These are phyloP conservation scores for Phylloscopus trochilus DNA, from an alignment of 2,113 vertebrate genomes.

Conservation along the genomic window DNA sequence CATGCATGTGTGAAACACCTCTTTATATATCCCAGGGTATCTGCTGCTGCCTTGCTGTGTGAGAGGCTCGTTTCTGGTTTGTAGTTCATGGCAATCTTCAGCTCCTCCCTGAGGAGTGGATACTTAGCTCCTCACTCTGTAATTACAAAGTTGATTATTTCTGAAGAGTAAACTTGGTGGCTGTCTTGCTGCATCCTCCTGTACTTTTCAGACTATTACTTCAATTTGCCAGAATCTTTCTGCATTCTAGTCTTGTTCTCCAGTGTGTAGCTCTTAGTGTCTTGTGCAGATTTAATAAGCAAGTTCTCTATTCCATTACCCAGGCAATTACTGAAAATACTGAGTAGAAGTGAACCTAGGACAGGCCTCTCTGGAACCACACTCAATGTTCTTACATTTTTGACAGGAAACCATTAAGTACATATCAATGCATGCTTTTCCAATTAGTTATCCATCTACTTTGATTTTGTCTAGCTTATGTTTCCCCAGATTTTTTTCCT, in stretches of 20 bases:
- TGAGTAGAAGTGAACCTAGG: constrained; percentile 22
- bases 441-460: constrained; percentile 18
- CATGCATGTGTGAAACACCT: neutral
- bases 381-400: constrained; percentile 5
- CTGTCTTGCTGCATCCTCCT: neutral
- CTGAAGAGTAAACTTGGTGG: neutral
- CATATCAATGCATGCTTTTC: neutral
- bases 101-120: neutral
- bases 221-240: neutral
- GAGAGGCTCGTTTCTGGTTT: neutral
- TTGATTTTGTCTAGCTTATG: neutral
- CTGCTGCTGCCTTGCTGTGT: neutral
- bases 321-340: constrained; percentile 47
- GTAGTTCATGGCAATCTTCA: neutral
- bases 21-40: neutral
- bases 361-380: constrained; percentile 37
- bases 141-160: neutral
- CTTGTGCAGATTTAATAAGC: constrained; percentile 54
- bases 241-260: neutral
- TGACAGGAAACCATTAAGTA: constrained; percentile 49
- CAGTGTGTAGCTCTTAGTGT: neutral
- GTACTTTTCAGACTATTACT: neutral
- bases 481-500: neutral
- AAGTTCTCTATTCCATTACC: constrained; percentile 44
- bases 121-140: neutral